Evolutionary conservation across 2,113 vertebrate species (phyloP), one percentile per base, ranked within the genome.

Genomic region (Hemibagrus wyckioides): DNA sequence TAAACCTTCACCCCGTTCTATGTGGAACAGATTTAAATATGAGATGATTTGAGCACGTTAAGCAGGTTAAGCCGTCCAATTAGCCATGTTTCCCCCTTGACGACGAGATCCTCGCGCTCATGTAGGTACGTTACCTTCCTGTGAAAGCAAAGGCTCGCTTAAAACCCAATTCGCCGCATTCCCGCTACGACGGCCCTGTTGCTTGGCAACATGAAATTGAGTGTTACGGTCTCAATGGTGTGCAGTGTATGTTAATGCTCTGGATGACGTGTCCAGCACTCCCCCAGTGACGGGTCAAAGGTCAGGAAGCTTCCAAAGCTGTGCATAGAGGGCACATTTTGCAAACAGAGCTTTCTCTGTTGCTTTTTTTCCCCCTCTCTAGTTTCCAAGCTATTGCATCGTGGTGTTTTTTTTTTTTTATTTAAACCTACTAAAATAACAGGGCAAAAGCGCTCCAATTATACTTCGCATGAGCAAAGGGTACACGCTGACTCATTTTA

Each of bases 151-250:
- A 71, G 44, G 65, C 85, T 82, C 36, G 56, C 81, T 88, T 36
- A 59, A 85, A 83, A 86, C 73, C 73, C 81, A 81, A 75, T 69
- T 41, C 73, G 59, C 76, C 69, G n/a, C 73, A 84, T 88, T 86
- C 86, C 79, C 54, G 30, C 75, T 80, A 80, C 84, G 83, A 88
- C 33, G 52, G 75, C 80, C 83, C 86, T 88, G 90, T 91, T 91
- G 88, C 90, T 75, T 88, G 89, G 90, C 90, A 89, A 91, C 90
- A 21, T 88, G 88, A 77, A 86, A 82, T 83, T 73, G 84, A 86
- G 76, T 77, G 85, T 80, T 81, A 84, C 57, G 65, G 71, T 56
- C 39, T 59, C 41, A 77, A 71, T 82, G 52, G 80, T 89, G 88
- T 85, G 86, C 87, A 71, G 85, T 77, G 89, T 90, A 87, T 87